Percentiles rank a stretch among this genome's conserved stretches.
These are phyloP conservation scores for Ennomos quercinarius DNA, from an alignment of 2,888 invertebrate species.

Conservation along the genomic window DNA sequence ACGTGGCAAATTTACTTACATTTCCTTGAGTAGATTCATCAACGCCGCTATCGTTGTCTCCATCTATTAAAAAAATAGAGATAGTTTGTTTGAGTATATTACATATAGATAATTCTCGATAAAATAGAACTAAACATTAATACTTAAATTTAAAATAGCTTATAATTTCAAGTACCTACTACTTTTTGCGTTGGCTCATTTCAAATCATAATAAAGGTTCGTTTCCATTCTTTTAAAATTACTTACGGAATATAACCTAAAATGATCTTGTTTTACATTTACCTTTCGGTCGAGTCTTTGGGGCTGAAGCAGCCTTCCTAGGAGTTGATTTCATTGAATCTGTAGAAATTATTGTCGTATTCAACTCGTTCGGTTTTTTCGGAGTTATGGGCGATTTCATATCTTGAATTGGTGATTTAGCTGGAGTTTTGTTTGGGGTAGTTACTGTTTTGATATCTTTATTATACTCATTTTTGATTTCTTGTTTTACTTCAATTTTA, in stretches of 20 bases:
- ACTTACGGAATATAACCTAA: background rate
- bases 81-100: slow-evolving; percentile 40
- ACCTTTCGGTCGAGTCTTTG: slow-evolving; percentile 79
- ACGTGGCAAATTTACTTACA: slow-evolving; percentile 80
- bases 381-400: slow-evolving; percentile 58
- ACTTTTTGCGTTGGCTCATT: slow-evolving; percentile 59
- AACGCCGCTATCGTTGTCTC: slow-evolving; percentile 93
- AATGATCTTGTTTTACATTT: slow-evolving; percentile 41
- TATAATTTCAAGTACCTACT: too few species aligned
- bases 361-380: slow-evolving; percentile 74
- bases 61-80: slow-evolving; percentile 85
- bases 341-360: slow-evolving; percentile 53
- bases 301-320: slow-evolving; percentile 73
- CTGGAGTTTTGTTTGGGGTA: slow-evolving; percentile 57
- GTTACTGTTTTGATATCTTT: slow-evolving; percentile 50
- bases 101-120: slow-evolving; percentile 52
- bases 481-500: slow-evolving; percentile 63
- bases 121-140: too few species aligned
- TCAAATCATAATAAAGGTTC: slow-evolving; percentile 40
- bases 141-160: too few species aligned
- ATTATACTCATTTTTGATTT: slow-evolving; percentile 44
- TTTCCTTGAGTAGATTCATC: slow-evolving; percentile 93
- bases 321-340: slow-evolving; percentile 75
- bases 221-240: too few species aligned
- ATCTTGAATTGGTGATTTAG: slow-evolving; percentile 66